phyloP scores from a whole-genome alignment of 2,888 invertebrate species.

The Penaeus monodon region DNA sequence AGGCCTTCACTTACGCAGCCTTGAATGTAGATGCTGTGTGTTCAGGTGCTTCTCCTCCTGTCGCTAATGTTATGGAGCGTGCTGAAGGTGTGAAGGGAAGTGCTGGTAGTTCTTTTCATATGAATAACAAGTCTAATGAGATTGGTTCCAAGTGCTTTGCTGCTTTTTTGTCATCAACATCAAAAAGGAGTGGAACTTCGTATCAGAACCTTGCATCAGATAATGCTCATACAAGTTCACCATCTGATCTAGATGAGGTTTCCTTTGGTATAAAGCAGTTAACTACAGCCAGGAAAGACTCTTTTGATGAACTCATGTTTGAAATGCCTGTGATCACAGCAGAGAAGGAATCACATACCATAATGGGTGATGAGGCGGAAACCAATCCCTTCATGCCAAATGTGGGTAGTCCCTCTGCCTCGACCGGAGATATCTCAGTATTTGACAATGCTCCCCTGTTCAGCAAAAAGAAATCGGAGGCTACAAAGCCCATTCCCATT shows the following conservation, averaged over 20 bases:
- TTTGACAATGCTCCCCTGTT: conserved; percentile 40
- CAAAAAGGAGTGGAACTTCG: conserved; percentile 20
- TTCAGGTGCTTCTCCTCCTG: too few relatives aligned
- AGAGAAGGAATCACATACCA: not conserved
- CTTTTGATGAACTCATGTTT: too few relatives aligned
- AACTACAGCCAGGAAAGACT: too few relatives aligned
- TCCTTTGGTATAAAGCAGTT: too few relatives aligned
- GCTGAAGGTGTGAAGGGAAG: too few relatives aligned
- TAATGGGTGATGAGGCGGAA: conserved; percentile 6
- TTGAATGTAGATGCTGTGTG: too few relatives aligned
- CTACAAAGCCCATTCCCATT: conserved; percentile 41
- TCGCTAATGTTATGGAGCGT: too few relatives aligned
- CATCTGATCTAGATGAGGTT: not conserved
- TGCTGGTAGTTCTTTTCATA: not conserved
- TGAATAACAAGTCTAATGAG: conserved; percentile 23
- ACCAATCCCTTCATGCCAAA: conserved; percentile 36
- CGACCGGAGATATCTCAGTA: conserved; percentile 6
- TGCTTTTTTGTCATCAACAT: conserved; percentile 27
- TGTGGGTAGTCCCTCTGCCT: conserved; percentile 11
- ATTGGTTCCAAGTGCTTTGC: conserved; percentile 30
- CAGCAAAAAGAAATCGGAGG: conserved; percentile 22
- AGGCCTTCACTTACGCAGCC: too few relatives aligned
- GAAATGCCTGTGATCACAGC: too few relatives aligned
- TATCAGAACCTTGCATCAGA: conserved; percentile 32
- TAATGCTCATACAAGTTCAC: not conserved